phyloP scores from a whole-genome alignment of 1,140 invertebrate genomes.

The Drosophila willistoni region DNA sequence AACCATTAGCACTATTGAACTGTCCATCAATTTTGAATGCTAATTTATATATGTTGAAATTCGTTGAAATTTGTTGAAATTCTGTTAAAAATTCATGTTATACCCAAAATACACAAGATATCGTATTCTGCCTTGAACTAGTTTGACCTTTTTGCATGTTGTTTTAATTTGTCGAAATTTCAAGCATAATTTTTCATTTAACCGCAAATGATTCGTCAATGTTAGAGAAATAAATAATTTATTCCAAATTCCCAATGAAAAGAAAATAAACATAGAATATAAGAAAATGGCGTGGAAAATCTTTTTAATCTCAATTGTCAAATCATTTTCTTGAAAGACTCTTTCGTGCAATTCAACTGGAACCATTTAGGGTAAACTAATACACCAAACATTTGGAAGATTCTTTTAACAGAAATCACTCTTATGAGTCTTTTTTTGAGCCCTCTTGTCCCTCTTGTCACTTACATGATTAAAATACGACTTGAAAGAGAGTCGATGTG shows the following conservation, averaged over 20 bases:
- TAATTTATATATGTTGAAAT: not conserved
- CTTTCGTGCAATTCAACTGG: no score
- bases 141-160: conserved; percentile 2
- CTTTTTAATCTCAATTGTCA: no score
- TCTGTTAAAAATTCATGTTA: not conserved
- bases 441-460: no score
- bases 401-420: no score
- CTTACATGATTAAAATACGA: no score
- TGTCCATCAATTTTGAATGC: conserved; percentile 9
- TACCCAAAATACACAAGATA: not conserved
- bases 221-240: not conserved
- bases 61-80: no score
- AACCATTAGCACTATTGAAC: not conserved
- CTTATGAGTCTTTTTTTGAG: no score
- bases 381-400: no score
- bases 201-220: conserved; percentile 5
- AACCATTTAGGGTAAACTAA: no score
- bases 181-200: not conserved
- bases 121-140: not conserved
- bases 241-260: conserved; percentile 1
- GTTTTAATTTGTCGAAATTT: conserved; percentile 11
- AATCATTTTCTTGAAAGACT: no score
- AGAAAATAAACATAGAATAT: not conserved
- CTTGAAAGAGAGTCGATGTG: no score
- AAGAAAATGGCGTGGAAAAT: not conserved